Evolutionary conservation across 2,888 invertebrate species (phyloP).

Genomic region (Sesia apiformis): DNA sequence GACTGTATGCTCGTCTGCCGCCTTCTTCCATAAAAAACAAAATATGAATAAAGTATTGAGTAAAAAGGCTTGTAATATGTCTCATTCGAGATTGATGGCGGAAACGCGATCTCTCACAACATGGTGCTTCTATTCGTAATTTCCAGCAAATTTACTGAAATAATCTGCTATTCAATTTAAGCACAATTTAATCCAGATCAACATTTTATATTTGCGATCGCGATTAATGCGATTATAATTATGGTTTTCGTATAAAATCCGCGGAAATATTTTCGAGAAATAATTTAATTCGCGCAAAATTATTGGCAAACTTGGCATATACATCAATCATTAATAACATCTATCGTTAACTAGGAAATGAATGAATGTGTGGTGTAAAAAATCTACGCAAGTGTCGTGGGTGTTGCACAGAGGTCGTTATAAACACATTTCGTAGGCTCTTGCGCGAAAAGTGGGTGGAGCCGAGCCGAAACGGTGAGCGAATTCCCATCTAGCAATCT

Average conservation of each 20-base stretch:
- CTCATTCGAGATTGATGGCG: conserved; percentile 55
- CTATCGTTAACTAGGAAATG: conserved; percentile 48
- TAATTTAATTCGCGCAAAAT: conserved; percentile 27
- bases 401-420: conserved; percentile 57
- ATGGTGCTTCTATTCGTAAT: conserved; percentile 49
- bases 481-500: conserved; percentile 29
- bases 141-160: conserved; percentile 43
- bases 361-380: conserved; percentile 16
- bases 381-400: conserved; percentile 30
- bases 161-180: conserved; percentile 1
- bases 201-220: conserved; percentile 16
- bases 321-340: conserved; percentile 43
- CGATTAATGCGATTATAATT: conserved; percentile 56
- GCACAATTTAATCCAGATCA: conserved; percentile 13
- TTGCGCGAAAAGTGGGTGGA: conserved; percentile 55
- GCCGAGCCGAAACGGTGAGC: conserved; percentile 16
- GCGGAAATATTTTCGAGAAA: conserved; percentile 19
- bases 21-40: no score
- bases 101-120: conserved; percentile 43
- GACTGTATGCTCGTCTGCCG: no score
- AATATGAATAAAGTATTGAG: no score
- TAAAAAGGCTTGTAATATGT: conserved; percentile 21
- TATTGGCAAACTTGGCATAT: conserved; percentile 8
- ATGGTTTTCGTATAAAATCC: conserved; percentile 20
- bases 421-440: conserved; percentile 54